Percentiles rank a stretch among this genome's conserved stretches.
These are phyloP conservation scores for Tapera naevia DNA, from an alignment of 2,797 vertebrate species.

Conservation along the genomic window DNA sequence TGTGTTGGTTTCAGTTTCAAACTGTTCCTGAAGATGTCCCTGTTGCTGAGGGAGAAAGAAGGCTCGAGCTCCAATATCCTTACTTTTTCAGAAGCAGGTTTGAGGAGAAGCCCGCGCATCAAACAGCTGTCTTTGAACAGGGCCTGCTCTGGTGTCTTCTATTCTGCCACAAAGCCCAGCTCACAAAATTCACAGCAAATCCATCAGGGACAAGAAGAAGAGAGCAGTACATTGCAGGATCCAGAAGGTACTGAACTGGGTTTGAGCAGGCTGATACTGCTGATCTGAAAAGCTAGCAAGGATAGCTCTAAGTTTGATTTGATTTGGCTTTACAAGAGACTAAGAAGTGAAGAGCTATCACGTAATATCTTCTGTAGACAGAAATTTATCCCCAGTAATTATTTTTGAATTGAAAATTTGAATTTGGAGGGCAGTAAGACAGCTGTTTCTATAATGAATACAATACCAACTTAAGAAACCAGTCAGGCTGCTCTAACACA, in stretches of 20 bases:
- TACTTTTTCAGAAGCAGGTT: constrained; percentile 70
- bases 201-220: constrained; percentile 67
- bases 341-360: constrained; percentile 18
- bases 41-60: background rate
- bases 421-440: background rate
- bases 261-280: background rate
- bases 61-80: background rate
- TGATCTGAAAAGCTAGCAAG: constrained; percentile 27
- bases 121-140: constrained; percentile 79
- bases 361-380: background rate
- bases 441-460: background rate
- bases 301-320: constrained; percentile 17
- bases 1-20: background rate
- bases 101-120: constrained; percentile 92
- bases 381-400: constrained; percentile 20
- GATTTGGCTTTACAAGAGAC: constrained; percentile 12
- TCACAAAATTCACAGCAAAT: constrained; percentile 81
- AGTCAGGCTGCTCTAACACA: constrained; percentile 1
- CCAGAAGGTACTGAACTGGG: constrained; percentile 47
- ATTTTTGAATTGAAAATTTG: constrained; percentile 26
- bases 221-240: constrained; percentile 51
- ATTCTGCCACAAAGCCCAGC: constrained; percentile 78
- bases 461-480: background rate
- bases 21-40: background rate
- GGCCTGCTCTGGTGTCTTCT: constrained; percentile 83